Conservation (phyloP, 2,113 vertebrate species). For the Ciconia stormi region DNA sequence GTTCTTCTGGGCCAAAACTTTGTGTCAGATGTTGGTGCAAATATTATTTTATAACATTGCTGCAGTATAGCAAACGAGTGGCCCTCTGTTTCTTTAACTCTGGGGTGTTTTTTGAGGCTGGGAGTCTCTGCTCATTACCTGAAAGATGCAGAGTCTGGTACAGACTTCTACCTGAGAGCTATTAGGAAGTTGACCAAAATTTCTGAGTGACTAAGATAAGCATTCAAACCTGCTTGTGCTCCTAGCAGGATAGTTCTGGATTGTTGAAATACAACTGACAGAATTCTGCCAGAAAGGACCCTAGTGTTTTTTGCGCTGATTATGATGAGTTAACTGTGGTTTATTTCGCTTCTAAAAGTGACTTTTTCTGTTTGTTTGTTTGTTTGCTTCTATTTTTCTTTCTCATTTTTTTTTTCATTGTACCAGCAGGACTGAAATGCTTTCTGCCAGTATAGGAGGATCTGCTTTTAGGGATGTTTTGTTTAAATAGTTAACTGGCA, state of each 20-base stretch:
- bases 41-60: background rate
- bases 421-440: background rate
- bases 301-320: background rate
- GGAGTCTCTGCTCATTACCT: background rate
- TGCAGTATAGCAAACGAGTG: background rate
- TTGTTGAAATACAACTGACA: background rate
- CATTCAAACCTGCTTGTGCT: background rate
- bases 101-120: background rate
- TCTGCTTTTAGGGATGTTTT: background rate
- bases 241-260: background rate
- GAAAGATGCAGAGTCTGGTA: background rate
- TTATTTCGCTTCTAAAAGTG: background rate
- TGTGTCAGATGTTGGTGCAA: background rate
- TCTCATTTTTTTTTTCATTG: background rate
- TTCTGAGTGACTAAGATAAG: background rate
- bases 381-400: background rate
- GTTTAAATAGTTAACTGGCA: background rate
- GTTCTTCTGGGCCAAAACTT: background rate
- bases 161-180: background rate
- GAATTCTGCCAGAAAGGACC: background rate
- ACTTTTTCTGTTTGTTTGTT: background rate
- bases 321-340: background rate
- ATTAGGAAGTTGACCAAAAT: background rate
- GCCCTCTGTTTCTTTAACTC: background rate
- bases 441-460: background rate